Conservation (phyloP, 2,797 vertebrate species). For the Cuniculus paca region DNA sequence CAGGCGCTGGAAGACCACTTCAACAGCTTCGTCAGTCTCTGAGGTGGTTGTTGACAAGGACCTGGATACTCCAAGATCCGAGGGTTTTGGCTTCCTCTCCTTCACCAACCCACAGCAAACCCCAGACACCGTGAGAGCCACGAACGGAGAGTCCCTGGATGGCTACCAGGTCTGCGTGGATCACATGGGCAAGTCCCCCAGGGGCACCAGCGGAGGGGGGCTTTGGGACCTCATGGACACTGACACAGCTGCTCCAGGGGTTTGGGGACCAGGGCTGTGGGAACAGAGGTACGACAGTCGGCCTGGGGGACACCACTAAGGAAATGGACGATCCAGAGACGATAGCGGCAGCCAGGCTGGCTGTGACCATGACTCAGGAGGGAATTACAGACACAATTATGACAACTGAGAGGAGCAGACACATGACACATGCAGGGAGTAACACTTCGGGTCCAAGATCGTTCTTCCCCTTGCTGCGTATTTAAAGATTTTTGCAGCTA, state of each 20-base stretch:
- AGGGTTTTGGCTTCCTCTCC: conserved; percentile 93
- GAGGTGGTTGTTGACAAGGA: conserved; percentile 93
- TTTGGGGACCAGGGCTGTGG: conserved; percentile 81
- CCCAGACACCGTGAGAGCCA: conserved; percentile 91
- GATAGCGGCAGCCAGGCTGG: conserved; percentile 81
- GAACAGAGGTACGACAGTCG: conserved; percentile 78
- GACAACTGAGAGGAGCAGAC: background rate
- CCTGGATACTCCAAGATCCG: conserved; percentile 92
- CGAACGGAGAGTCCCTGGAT: conserved; percentile 94
- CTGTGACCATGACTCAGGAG: conserved; percentile 82
- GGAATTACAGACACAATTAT: conserved; percentile 75
- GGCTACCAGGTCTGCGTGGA: conserved; percentile 92
- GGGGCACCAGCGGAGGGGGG: conserved; percentile 86
- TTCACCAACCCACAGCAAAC: conserved; percentile 93
- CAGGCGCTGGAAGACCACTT: conserved; percentile 90
- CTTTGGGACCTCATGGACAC: conserved; percentile 67
- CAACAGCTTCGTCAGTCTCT: conserved; percentile 90
- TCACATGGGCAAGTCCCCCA: conserved; percentile 90
- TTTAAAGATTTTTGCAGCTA: conserved; percentile 92
- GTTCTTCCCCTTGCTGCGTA: conserved; percentile 93
- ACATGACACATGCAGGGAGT: conserved; percentile 89
- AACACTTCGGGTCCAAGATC: conserved; percentile 95
- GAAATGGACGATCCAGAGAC: conserved; percentile 79
- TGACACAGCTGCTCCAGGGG: conserved; percentile 79
- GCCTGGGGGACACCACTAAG: conserved; percentile 79